These are phyloP conservation scores for Lycocerus yunnanus DNA, from an alignment of 2,888 invertebrate species.

Conservation along the genomic window DNA sequence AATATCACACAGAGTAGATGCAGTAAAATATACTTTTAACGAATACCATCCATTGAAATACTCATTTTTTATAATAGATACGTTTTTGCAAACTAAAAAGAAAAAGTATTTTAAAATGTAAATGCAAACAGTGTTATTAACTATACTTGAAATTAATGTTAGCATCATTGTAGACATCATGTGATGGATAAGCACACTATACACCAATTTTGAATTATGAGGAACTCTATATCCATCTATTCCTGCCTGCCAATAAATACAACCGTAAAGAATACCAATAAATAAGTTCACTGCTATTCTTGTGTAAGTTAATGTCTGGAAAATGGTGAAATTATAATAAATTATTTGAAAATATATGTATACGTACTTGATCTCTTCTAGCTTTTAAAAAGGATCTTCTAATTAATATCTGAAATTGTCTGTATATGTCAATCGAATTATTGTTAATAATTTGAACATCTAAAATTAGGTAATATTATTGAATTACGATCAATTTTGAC, in stretches of 20 bases:
- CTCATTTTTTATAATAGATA: slow-evolving; percentile 61
- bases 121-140: slow-evolving; percentile 46
- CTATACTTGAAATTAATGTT: slow-evolving; percentile 80
- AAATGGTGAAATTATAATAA: slow-evolving; percentile 48
- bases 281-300: slow-evolving; percentile 74
- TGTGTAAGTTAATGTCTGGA: slow-evolving; percentile 81
- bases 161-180: slow-evolving; percentile 92
- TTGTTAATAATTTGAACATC: background rate
- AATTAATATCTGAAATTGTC: slow-evolving; percentile 74
- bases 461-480: background rate
- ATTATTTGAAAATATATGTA: slow-evolving; percentile 57
- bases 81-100: slow-evolving; percentile 51
- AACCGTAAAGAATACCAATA: slow-evolving; percentile 77
- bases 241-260: slow-evolving; percentile 75
- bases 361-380: slow-evolving; percentile 68
- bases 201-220: slow-evolving; percentile 85
- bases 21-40: slow-evolving; percentile 77
- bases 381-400: slow-evolving; percentile 74
- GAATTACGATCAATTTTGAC: background rate
- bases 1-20: slow-evolving; percentile 76
- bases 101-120: slow-evolving; percentile 57
- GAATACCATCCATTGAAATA: slow-evolving; percentile 91
- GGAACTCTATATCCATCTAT: slow-evolving; percentile 76
- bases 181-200: slow-evolving; percentile 90
- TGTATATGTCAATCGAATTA: slow-evolving; percentile 59